Base-by-base conservation (phyloP, 2,797 vertebrate genomes). In the Sebastes taczanowskii region DNA sequence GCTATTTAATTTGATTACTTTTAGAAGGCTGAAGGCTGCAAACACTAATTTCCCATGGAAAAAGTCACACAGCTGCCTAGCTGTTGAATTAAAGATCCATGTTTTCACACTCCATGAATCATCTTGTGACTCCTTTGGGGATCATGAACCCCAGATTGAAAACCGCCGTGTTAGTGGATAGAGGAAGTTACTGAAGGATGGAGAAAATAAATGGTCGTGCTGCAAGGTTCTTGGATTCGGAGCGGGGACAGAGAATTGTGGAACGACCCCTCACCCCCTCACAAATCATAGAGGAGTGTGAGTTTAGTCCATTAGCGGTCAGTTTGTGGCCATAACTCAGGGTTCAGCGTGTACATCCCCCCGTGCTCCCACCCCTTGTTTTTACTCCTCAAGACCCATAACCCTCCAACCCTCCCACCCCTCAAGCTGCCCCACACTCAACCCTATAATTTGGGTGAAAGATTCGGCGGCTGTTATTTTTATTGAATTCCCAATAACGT, bases 401-500 rank as follows among this genome's bases (percentile, higher is more conserved):
- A 56, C 74, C 56, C 58, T 22, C 30, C 56, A 49, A 22, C 62
- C 60, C 79, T 22, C 30, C 56, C 46, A 22, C 62, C 60, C 81
- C 35, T 30, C 82, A 78, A 65, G 80, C 81, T 71, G 82, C 84
- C 84, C 81, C 81, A 88, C 42, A 65, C 60, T 81, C 82, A 91
- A 90, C 82, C 92, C 90, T 91, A 59, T 93, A 92, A 95, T 95
- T 95, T 93, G 67, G 82, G 87, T 82, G 84, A 91, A 91, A 93
- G 77, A 93, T 92, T 91, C 87, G 82, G 89, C 75, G 82, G 82
- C 90, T 92, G 85, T 92, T 93, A 84, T 92, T 94, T 89, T 94
- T 92, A 93, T 94, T 93, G 92, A 90, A 92, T 91, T 91, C 89
- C 68, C 84, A 93, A 90, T 94, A 92, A 93, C 78, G 78, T 86